Evolutionary conservation across 1,140 invertebrate species (phyloP).

Genomic region (Macrobrachium rosenbergii): DNA sequence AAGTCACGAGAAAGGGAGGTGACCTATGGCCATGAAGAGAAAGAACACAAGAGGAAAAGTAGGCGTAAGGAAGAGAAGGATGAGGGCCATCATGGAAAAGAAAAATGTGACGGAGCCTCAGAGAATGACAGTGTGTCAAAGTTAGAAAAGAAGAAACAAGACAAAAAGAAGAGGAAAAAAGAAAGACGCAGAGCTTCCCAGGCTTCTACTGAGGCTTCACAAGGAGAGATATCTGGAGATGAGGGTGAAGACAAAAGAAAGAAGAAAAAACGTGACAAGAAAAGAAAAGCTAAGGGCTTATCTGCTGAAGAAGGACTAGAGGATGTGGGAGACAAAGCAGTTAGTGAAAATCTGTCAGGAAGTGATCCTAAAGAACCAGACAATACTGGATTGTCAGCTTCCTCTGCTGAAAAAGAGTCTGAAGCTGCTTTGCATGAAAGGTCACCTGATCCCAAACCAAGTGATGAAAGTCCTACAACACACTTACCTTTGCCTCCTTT

Average conservation of each 20-base stretch:
- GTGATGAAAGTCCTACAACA: constrained; percentile 70
- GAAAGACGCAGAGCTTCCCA: constrained; percentile 65
- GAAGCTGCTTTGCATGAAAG: background rate
- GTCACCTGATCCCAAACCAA: background rate
- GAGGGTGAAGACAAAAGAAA: constrained; percentile 66
- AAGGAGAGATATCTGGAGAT: constrained; percentile 71
- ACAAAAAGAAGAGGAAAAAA: constrained; percentile 67
- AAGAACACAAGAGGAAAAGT: constrained; percentile 51
- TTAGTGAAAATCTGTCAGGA: constrained; percentile 67
- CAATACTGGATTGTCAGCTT: background rate
- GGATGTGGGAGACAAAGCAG: constrained; percentile 65
- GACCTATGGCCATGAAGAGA: constrained; percentile 33
- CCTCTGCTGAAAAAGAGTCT: constrained; percentile 2
- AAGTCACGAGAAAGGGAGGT: constrained; percentile 51
- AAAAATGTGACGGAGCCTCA: constrained; percentile 50
- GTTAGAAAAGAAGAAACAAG: constrained; percentile 68
- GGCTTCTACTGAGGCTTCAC: constrained; percentile 61
- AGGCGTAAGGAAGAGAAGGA: constrained; percentile 71
- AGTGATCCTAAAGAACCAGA: constrained; percentile 12
- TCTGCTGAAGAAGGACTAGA: constrained; percentile 15
- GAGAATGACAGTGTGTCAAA: constrained; percentile 72
- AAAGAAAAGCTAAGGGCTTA: constrained; percentile 58
- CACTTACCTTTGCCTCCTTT: constrained; percentile 79
- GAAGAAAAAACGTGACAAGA: constrained; percentile 66
- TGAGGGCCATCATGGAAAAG: constrained; percentile 66